phyloP scores from a whole-genome alignment of 2,888 invertebrate genomes.

The Limnephilus marmoratus region DNA sequence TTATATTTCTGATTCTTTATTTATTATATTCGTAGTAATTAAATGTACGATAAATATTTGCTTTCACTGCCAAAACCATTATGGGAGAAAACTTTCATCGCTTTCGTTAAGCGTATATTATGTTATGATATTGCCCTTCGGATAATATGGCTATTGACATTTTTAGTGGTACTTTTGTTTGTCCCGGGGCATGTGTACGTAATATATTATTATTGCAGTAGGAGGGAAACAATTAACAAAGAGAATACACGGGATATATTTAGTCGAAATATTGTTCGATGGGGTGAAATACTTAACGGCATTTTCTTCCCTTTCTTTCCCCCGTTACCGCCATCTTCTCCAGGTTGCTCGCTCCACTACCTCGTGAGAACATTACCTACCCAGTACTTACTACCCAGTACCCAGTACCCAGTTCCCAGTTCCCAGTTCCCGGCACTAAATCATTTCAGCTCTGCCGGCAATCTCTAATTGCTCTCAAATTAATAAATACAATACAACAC shows the following conservation, averaged over 20 bases:
- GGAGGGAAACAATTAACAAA: slow-evolving; percentile 64
- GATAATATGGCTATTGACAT: slow-evolving; percentile 60
- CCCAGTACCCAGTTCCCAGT: no score
- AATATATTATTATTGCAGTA: slow-evolving; percentile 63
- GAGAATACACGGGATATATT: slow-evolving; percentile 60
- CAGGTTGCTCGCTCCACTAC: background rate
- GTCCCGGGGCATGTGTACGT: slow-evolving; percentile 58
- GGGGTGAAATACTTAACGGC: slow-evolving; percentile 55
- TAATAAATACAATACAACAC: background rate
- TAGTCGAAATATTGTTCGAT: slow-evolving; percentile 59
- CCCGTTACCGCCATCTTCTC: background rate
- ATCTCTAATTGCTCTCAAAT: background rate
- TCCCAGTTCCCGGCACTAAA: background rate
- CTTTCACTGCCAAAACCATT: slow-evolving; percentile 55
- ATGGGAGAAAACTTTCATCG: slow-evolving; percentile 48
- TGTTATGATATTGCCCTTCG: slow-evolving; percentile 61
- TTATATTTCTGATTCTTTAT: slow-evolving; percentile 44
- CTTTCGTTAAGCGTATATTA: slow-evolving; percentile 61
- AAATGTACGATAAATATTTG: slow-evolving; percentile 62
- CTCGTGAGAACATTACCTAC: slow-evolving; percentile 14
- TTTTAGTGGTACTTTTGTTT: slow-evolving; percentile 64
- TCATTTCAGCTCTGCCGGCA: background rate
- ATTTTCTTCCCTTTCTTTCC: slow-evolving; percentile 29
- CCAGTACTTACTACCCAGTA: no score
- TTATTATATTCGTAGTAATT: slow-evolving; percentile 57